Evolutionary conservation across 1,140 invertebrate species (phyloP).

Genomic region (Ceratoteleas bidentatus): DNA sequence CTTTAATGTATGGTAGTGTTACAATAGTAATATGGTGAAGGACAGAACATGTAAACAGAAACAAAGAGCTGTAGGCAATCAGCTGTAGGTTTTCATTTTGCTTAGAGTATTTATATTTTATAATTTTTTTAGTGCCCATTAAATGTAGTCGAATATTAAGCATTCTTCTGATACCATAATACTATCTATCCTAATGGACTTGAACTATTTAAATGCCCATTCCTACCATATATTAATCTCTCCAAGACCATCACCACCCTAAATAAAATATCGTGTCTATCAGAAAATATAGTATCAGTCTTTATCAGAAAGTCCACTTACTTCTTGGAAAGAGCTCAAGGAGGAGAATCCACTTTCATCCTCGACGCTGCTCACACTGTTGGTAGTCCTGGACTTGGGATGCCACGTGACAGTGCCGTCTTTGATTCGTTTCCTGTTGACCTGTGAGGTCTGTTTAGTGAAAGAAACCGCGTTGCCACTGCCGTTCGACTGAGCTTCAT

Average conservation of each 20-base stretch:
- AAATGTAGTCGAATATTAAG: too few species aligned
- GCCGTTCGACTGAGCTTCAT: slow-evolving; percentile 45
- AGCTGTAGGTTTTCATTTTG: too few species aligned
- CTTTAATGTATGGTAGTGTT: too few species aligned
- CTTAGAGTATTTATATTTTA: too few species aligned
- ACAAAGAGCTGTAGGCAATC: not conserved
- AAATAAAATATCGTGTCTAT: too few species aligned
- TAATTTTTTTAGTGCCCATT: too few species aligned
- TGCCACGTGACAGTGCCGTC: slow-evolving; percentile 28
- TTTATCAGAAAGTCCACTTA: slow-evolving; percentile 10
- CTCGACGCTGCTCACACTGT: slow-evolving; percentile 83
- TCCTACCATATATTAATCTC: not conserved
- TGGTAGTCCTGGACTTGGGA: slow-evolving; percentile 77
- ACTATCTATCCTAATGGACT: too few species aligned
- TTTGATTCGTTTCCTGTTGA: slow-evolving; percentile 35
- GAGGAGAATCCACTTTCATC: slow-evolving; percentile 92
- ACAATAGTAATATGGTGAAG: too few species aligned
- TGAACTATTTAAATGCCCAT: too few species aligned
- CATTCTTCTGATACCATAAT: too few species aligned
- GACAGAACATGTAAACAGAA: not conserved
- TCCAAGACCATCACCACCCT: too few species aligned
- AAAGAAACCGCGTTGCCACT: slow-evolving; percentile 30
- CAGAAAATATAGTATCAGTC: too few species aligned
- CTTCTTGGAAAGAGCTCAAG: slow-evolving; percentile 88
- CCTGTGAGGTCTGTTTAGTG: slow-evolving; percentile 29